Conservation (phyloP, 2,888 invertebrate species). For the Phlogophora meticulosa region DNA sequence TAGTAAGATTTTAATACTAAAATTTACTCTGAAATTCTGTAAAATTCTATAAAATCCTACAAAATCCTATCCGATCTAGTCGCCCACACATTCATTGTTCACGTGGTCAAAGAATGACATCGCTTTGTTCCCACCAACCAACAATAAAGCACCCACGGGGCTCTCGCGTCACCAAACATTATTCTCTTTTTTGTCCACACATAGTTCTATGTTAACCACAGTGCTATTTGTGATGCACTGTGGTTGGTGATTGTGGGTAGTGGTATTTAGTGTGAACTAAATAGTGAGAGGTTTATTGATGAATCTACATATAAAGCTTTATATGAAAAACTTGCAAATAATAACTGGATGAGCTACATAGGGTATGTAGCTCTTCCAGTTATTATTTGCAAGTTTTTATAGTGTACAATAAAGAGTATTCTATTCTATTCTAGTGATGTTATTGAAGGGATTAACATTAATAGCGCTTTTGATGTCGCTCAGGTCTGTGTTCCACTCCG, state of each 20-base stretch:
- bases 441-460: no score
- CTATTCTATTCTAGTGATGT: no score
- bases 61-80: constrained; percentile 34
- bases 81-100: constrained; percentile 24
- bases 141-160: constrained; percentile 70
- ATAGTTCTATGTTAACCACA: constrained; percentile 23
- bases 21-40: no score
- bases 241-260: constrained; percentile 8
- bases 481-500: no score
- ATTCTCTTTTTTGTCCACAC: constrained; percentile 72
- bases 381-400: no score
- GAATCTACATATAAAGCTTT: not conserved
- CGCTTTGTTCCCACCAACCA: constrained; percentile 77
- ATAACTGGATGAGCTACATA: no score
- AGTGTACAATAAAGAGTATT: no score
- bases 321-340: no score
- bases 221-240: constrained; percentile 33
- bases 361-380: no score
- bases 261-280: not conserved
- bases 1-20: no score
- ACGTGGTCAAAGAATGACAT: constrained; percentile 48
- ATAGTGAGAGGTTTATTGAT: constrained; percentile 22
- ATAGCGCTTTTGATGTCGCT: no score
- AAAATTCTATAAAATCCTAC: constrained; percentile 7
- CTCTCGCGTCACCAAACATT: constrained; percentile 81